A percentile compares a stretch with the other conserved stretches of the same genome.
Evolutionary conservation across 2,113 vertebrate genomes (phyloP).

Genomic region (Trogon melanurus): DNA sequence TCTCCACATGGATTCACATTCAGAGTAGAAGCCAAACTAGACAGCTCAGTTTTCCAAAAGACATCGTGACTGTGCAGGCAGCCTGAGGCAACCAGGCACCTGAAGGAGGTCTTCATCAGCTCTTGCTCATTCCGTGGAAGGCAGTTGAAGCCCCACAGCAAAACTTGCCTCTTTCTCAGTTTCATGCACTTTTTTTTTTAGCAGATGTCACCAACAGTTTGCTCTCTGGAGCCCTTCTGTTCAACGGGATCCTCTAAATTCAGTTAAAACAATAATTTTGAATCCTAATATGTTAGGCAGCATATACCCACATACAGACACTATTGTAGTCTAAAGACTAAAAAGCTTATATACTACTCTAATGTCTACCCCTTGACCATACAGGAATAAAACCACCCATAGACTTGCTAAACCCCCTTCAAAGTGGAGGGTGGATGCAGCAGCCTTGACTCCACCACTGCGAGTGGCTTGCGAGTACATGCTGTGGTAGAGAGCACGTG

Average conservation of each 20-base stretch:
- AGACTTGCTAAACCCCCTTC: neutral
- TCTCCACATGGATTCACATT: neutral
- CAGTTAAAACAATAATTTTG: neutral
- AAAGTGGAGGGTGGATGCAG: neutral
- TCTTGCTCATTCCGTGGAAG: neutral
- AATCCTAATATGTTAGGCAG: neutral
- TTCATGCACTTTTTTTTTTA: neutral
- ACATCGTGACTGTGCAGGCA: neutral
- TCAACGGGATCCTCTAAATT: neutral
- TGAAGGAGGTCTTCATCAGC: neutral
- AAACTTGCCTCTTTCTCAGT: neutral
- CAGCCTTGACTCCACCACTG: neutral
- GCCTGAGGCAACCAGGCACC: neutral
- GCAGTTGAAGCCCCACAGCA: accelerated
- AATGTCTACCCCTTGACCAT: neutral
- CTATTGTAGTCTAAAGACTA: neutral
- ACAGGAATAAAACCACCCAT: neutral
- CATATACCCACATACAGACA: neutral
- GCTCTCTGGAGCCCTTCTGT: neutral
- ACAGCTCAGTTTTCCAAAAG: neutral
- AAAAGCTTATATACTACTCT: neutral
- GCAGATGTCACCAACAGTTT: neutral
- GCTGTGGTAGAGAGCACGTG: neutral
- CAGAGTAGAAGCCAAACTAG: neutral
- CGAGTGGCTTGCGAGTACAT: neutral